A percentile compares a stretch with the other conserved stretches of the same genome.
phyloP scores from a whole-genome alignment of 2,113 vertebrate species.

The Xenotilapia leptura region DNA sequence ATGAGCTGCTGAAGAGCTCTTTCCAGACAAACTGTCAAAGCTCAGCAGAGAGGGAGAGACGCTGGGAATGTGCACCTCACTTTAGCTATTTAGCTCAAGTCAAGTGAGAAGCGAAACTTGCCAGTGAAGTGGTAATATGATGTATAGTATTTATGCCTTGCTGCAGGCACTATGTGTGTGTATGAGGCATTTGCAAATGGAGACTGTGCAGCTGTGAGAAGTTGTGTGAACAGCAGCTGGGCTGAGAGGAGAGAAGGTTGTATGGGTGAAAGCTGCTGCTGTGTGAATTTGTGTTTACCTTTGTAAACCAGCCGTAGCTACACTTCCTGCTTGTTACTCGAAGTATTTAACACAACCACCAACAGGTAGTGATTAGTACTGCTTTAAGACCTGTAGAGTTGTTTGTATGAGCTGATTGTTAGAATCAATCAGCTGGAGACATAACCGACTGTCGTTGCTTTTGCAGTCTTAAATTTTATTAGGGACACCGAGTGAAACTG shows the following conservation, averaged over 20 bases:
- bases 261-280: constrained; percentile 62
- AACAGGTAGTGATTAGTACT: constrained; percentile 1
- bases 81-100: constrained; percentile 57
- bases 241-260: constrained; percentile 3
- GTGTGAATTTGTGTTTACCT: constrained; percentile 59
- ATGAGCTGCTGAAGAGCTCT: constrained; percentile 54
- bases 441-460: neutral
- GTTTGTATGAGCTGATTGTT: neutral
- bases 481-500: neutral
- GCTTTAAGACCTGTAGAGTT: neutral
- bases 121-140: constrained; percentile 53
- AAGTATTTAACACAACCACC: constrained; percentile 52
- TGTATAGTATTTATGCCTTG: constrained; percentile 59
- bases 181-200: constrained; percentile 52
- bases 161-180: constrained; percentile 31
- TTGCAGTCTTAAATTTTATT: neutral
- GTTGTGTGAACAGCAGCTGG: constrained; percentile 26
- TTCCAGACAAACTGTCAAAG: constrained; percentile 61
- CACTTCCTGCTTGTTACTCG: constrained; percentile 50
- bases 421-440: neutral
- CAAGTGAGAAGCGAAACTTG: constrained; percentile 49
- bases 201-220: constrained; percentile 64
- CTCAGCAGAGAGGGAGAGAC: constrained; percentile 6
- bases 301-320: constrained; percentile 58
- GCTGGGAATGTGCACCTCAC: constrained; percentile 49